Conservation (phyloP, 2,888 invertebrate genomes). For the Barypeithes pellucidus region DNA sequence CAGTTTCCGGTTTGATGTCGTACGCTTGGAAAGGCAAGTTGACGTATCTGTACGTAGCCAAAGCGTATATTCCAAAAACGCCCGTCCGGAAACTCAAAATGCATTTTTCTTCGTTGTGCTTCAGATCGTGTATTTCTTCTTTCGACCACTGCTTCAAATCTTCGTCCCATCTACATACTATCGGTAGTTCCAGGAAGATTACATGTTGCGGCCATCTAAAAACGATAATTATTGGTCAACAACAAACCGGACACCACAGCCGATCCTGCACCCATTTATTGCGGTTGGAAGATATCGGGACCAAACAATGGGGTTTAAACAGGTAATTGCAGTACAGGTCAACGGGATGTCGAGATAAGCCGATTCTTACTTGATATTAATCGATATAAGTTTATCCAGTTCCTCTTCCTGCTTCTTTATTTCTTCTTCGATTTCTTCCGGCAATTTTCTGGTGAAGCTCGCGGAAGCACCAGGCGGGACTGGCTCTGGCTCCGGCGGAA, state of each 20-base stretch:
- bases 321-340: no score
- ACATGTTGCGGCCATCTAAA: conserved; percentile 66
- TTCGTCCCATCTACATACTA: conserved; percentile 67
- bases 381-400: conserved; percentile 81
- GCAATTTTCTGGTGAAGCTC: conserved; percentile 76
- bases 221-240: no score
- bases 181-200: conserved; percentile 67
- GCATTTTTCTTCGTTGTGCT: conserved; percentile 90
- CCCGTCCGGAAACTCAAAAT: conserved; percentile 85
- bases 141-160: conserved; percentile 64
- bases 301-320: no score
- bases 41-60: conserved; percentile 82
- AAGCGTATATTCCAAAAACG: conserved; percentile 78
- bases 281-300: no score
- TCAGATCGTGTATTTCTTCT: conserved; percentile 68
- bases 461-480: background rate
- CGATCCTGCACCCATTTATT: no score
- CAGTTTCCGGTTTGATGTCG: conserved; percentile 83
- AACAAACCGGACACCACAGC: no score
- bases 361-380: conserved; percentile 81
- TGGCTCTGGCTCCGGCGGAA: conserved; percentile 73
- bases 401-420: conserved; percentile 82
- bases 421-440: conserved; percentile 88
- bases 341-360: no score
- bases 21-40: conserved; percentile 91